Conservation (phyloP, 1,140 invertebrate species). For the Wiebesia pumilae region DNA sequence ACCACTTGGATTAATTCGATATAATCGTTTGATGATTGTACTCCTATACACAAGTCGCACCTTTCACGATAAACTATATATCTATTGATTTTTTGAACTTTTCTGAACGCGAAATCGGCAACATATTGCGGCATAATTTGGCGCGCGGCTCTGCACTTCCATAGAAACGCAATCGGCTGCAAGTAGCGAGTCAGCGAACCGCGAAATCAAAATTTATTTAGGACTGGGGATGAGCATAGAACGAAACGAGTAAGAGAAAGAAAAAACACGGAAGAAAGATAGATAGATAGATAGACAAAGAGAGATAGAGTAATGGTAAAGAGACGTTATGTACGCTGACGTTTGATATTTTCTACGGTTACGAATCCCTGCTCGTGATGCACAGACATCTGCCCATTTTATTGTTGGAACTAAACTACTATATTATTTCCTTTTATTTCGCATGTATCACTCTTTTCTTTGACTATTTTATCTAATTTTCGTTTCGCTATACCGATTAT, state of each 20-base stretch:
- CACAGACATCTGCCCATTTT: conserved; percentile 33
- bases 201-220: conserved; percentile 64
- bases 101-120: conserved; percentile 54
- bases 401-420: conserved; percentile 5
- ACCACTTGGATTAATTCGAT: conserved; percentile 15
- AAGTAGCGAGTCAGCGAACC: conserved; percentile 55
- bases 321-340: conserved; percentile 37
- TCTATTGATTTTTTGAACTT: conserved; percentile 27
- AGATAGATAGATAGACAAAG: neutral
- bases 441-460: conserved; percentile 24
- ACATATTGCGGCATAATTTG: conserved; percentile 66
- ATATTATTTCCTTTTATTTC: neutral
- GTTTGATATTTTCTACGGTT: conserved; percentile 28
- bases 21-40: conserved; percentile 12
- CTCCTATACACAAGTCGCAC: neutral
- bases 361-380: conserved; percentile 7
- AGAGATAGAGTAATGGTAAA: conserved; percentile 7
- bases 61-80: neutral
- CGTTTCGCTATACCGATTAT: neutral
- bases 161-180: conserved; percentile 56
- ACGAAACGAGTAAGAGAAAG: neutral
- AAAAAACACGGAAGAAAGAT: neutral
- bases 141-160: conserved; percentile 9
- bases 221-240: neutral
- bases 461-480: neutral